Evolutionary conservation across 1,140 invertebrate genomes (phyloP), one percentile per base, ranked within the genome.

Genomic region (Gryllus bimaculatus): DNA sequence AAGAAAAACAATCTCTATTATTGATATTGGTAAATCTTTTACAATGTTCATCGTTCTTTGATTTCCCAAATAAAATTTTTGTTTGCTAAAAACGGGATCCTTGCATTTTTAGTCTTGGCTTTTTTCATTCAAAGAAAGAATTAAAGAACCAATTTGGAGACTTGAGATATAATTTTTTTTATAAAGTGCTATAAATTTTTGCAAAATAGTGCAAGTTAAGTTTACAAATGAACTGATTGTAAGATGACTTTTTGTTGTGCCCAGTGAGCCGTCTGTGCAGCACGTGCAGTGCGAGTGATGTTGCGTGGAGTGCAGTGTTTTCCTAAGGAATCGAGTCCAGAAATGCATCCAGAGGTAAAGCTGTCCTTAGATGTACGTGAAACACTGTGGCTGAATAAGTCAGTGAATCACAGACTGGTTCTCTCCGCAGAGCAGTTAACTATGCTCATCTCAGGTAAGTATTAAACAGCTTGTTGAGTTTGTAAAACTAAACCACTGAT

Each of bases 191-290:
- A 18, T 8, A 15, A 0, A 8, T 20, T 18, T 73, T 7, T 20
- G 20, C 66, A 7, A 73, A 18, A 18, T 18, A 15, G 7, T 8
- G 15, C 8, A 20, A 20, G 18, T 18, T 20, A 75, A 10, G n/a
- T n/a, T 20, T 8, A 12, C 18, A n/a, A 75, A 5, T 15, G 8
- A n/a, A 74, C 8, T 74, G 4, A 74, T 20, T n/a, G 26, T n/a
- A 20, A 20, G n/a, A 10, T 21, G 13, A 12, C 74, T 15, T 78
- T n/a, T n/a, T 74, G 78, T 78, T 78, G n/a, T 73, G 26, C 18
- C 8, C 39, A 79, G 78, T 79, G 73, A 79, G 73, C 47, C 73
- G 47, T 75, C 47, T 79, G n/a, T n/a, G 74, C 21, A 79, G 48
- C 73, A 75, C 21, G 78, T 79, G 7, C 18, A 49, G 47, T 79